phyloP scores from a whole-genome alignment of 2,888 invertebrate genomes.

The Cacoxenus indagator region DNA sequence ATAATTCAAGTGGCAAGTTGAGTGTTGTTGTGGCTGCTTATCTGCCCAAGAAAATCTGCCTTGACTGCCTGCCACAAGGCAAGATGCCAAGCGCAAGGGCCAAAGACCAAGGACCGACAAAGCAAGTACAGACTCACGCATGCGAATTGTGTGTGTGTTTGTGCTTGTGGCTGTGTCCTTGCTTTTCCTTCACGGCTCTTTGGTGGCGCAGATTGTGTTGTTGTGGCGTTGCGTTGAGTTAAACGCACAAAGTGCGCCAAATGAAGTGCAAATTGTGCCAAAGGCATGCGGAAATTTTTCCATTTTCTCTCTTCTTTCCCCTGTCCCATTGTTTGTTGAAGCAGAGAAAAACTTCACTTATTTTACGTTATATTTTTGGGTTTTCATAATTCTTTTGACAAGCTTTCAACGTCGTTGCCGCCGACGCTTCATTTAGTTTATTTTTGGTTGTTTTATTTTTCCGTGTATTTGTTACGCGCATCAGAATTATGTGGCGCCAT shows the following conservation, averaged over 20 bases:
- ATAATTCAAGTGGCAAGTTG: slow-evolving; percentile 8
- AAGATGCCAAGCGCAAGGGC: background rate
- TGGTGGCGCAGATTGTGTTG: background rate
- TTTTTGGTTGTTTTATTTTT: background rate
- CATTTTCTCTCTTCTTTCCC: background rate
- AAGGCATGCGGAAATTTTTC: slow-evolving; percentile 28
- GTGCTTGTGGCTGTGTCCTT: slow-evolving; percentile 28
- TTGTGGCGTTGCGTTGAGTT: background rate
- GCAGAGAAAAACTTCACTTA: too few species aligned
- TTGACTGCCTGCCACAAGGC: background rate
- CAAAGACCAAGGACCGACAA: slow-evolving; percentile 28
- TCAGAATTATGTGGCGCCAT: slow-evolving; percentile 8
- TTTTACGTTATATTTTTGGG: slow-evolving; percentile 22
- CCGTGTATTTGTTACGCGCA: background rate
- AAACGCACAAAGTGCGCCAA: slow-evolving; percentile 34
- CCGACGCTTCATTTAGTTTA: too few species aligned
- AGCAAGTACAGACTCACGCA: slow-evolving; percentile 7
- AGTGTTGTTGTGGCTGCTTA: slow-evolving; percentile 2
- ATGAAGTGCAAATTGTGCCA: slow-evolving; percentile 57
- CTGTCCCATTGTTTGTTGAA: slow-evolving; percentile 1
- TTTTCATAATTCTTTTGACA: slow-evolving; percentile 34
- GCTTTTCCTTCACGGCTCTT: background rate
- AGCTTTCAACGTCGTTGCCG: slow-evolving; percentile 43
- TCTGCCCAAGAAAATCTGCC: slow-evolving; percentile 38
- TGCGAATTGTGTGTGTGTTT: slow-evolving; percentile 10